A percentile compares a stretch with the other conserved stretches of the same genome.
These are phyloP conservation scores for Illadopsis cleaveri DNA, from an alignment of 2,113 vertebrate genomes.

Conservation along the genomic window DNA sequence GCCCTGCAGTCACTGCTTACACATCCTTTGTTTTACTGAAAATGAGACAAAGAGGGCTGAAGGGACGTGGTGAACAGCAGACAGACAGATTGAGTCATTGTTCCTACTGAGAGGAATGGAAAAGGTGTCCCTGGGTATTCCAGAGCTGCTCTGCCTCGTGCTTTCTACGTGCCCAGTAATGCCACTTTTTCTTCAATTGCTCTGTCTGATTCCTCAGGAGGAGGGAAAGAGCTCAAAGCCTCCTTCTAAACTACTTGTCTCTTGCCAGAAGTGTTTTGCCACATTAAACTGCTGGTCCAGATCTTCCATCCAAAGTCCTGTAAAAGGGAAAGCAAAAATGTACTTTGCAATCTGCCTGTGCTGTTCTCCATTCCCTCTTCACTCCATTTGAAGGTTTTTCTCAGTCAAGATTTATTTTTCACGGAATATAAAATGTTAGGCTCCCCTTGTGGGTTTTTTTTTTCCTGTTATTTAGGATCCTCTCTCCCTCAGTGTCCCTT, in stretches of 20 bases:
- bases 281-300: not conserved
- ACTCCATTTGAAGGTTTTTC: not conserved
- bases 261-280: not conserved
- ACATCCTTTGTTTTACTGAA: not conserved
- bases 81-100: not conserved
- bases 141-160: fast-evolving
- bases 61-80: not conserved
- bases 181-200: not conserved
- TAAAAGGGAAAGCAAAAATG: not conserved
- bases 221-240: not conserved
- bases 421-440: not conserved
- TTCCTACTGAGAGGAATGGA: not conserved
- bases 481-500: not conserved
- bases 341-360: not conserved
- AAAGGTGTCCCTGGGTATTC: not conserved
- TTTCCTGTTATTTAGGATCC: not conserved
- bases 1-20: not conserved
- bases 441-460: not conserved
- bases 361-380: not conserved
- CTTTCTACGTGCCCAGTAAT: not conserved
- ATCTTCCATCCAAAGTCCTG: not conserved
- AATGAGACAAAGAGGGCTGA: not conserved
- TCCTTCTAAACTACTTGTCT: not conserved
- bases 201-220: not conserved
- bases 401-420: not conserved